Evolutionary conservation across 35 echinoderm and acorn worm species (phyloP).

Genomic region (Lytechinus pictus): DNA sequence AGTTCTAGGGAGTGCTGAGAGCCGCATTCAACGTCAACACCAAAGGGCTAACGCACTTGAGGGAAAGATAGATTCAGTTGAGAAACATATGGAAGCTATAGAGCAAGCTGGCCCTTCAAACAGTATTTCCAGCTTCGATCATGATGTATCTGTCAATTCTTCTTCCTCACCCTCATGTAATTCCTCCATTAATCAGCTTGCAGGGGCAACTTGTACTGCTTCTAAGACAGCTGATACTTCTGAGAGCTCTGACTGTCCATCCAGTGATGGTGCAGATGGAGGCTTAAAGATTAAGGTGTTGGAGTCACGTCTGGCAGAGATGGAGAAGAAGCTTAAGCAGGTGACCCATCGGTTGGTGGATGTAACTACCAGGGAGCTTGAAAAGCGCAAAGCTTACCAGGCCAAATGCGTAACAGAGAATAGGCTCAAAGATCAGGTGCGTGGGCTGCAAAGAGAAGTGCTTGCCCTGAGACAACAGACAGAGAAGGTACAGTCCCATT

Average conservation of each 20-base stretch:
- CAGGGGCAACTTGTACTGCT: conserved; percentile 38
- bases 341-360: conserved; percentile 92
- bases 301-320: conserved; percentile 72
- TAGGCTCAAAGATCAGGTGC: conserved; percentile 77
- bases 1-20: conserved; percentile 72
- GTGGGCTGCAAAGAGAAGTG: conserved; percentile 72
- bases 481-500: conserved; percentile 75
- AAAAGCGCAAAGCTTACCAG: conserved; percentile 89
- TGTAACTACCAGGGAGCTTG: conserved; percentile 87
- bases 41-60: conserved; percentile 60
- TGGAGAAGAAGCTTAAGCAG: conserved; percentile 86
- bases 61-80: conserved; percentile 76
- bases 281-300: conserved; percentile 72
- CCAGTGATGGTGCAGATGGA: conserved; percentile 50
- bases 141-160: conserved; percentile 56
- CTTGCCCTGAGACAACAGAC: conserved; percentile 68
- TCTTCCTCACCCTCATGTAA: conserved; percentile 49
- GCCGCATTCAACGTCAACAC: conserved; percentile 65
- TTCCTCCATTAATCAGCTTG: conserved; percentile 55
- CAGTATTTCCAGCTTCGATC: conserved; percentile 50
- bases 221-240: conserved; percentile 17
- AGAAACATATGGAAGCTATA: conserved; percentile 67
- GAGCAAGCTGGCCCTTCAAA: conserved; percentile 49
- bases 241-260: conserved; percentile 59
- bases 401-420: conserved; percentile 80